Base-by-base conservation (phyloP, 1,140 invertebrate genomes). In the Aphelinus certus region DNA sequence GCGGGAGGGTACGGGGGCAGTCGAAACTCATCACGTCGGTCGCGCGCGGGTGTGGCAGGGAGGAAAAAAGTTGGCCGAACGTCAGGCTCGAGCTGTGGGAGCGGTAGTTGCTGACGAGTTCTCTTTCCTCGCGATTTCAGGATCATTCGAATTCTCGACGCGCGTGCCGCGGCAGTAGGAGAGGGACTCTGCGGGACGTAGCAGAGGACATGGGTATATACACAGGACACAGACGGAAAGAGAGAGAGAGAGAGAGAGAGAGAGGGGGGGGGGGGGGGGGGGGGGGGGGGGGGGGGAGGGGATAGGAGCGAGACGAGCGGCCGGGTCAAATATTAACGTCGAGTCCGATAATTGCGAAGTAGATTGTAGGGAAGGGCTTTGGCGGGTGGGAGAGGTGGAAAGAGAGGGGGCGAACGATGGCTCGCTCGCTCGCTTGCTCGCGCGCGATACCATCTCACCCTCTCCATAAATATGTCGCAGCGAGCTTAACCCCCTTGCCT, bases 381-480 rank as follows among this genome's bases (percentile, higher is more conserved):
- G 60, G 73, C 71, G 57, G 45, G 71, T 58, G 45, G 55, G 43
- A 62, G 47, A 65, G 68, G 46, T n/a, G 51, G 42, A 66, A 3
- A 71, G n/a, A 71, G 56, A 61, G 55, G 64, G 63, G 3, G 10
- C 26, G 78, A 73, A 71, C 75, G 76, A 76, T 80, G 76, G 78
- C 78, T 80, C 76, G 79, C 77, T 77, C 76, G 77, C 79, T 77
- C 81, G 79, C 80, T 77, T 79, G 80, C 82, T 79, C 80, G 76
- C 78, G 79, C 78, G 79, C 82, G 87, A 88, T 88, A 88, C 78
- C 83, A 87, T 88, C 86, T 87, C 85, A 84, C 83, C 85, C 86
- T 86, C 84, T 85, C 86, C 86, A 88, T 87, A 87, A 88, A 87
- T 88, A 87, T 87, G 86, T 87, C 87, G 85, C 83, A 83, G 85